Evolutionary conservation across 2,888 invertebrate species (phyloP), one percentile per base, ranked within the genome.

Genomic region (Leucania comma): DNA sequence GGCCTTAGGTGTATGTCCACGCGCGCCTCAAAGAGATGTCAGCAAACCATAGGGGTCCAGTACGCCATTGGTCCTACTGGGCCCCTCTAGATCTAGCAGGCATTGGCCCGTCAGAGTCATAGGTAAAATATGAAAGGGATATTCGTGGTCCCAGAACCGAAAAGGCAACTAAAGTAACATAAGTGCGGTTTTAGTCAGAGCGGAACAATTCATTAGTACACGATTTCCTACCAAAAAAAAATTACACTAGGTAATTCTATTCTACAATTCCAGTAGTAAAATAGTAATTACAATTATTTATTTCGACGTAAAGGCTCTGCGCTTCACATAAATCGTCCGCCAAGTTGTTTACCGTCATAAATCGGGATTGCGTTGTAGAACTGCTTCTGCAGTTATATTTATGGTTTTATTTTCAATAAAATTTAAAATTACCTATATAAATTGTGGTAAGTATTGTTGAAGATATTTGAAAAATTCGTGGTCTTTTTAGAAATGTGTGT

Each of bases 331-430:
- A 62, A 62, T 71, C 35, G 22, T 54, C 35, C 29, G 26, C 35
- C 24, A 64, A 56, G 54, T 29, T 74, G 74, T 63, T 38, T 48
- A 12, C 9, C 29, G 63, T 54, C 48, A 71, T 71, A 63, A 38
- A 56, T 74, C 29, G 64, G 8, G 54, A 56, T 24, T 74, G 29
- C 38, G n/a, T n/a, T 56, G 48, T 17, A 24, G 8, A 63, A 64
- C 64, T 56, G n/a, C 54, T 56, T 74, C 29, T 64, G 38, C 24
- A n/a, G 38, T 9, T 24, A 24, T 74, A 63, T 74, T 73, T 71
- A 63, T 56, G 29, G 1, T 1, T 17, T 24, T 24, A 14, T 14
- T 48, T 38, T 38, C 26, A n/a, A 63, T n/a, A 3, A 29, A 14
- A 24, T 14, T 6, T 22, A 12, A 17, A 38, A 58, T 10, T 63